Evolutionary conservation across 2,797 vertebrate genomes (phyloP).

Genomic region (Amniataba percoides): DNA sequence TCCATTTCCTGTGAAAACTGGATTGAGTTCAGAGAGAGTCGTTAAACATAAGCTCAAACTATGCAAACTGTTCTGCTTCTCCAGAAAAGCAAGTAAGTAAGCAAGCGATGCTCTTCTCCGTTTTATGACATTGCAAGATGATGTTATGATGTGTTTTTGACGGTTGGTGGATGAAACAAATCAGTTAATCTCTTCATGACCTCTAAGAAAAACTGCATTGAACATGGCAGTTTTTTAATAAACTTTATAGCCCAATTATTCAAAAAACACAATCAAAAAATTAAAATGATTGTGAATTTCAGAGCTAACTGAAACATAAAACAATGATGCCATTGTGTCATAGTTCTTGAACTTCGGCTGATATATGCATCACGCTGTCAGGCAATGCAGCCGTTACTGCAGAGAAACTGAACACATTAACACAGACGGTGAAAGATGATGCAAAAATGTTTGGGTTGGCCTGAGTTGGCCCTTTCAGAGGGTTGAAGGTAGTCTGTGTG

Average conservation of each 20-base stretch:
- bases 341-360: not conserved
- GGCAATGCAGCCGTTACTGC: not conserved
- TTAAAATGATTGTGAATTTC: not conserved
- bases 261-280: not conserved
- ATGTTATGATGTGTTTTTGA: no score
- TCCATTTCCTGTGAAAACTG: not conserved
- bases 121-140: not conserved
- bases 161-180: not conserved
- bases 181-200: no score
- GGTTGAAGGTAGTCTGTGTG: not conserved
- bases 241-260: not conserved
- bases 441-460: conserved; percentile 3
- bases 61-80: not conserved
- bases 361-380: not conserved
- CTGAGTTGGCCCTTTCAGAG: not conserved
- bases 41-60: not conserved
- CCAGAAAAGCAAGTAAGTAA: not conserved
- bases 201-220: no score
- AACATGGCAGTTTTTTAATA: not conserved
- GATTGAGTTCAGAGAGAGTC: not conserved
- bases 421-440: not conserved
- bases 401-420: not conserved
- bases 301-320: not conserved
- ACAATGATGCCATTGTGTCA: no score
- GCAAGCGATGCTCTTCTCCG: not conserved